Conservation (phyloP, 2,797 vertebrate species). For the Emys orbicularis region DNA sequence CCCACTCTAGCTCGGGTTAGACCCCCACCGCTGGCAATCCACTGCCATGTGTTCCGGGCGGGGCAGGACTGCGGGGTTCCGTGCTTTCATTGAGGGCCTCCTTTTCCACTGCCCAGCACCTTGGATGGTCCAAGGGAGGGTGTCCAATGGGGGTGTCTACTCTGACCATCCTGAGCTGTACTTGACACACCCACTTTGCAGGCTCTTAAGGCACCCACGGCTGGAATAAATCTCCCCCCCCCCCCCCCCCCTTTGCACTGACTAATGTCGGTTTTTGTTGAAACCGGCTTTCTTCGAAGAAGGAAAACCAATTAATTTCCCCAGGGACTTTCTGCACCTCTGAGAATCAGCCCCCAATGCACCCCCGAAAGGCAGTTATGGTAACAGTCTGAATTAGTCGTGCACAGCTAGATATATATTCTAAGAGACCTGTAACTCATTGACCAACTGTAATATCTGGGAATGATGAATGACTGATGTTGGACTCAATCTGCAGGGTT, state of each 20-base stretch:
- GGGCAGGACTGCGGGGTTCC: neutral
- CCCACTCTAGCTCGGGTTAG: too few relatives aligned
- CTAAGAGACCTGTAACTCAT: neutral
- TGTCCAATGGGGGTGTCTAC: neutral
- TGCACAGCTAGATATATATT: neutral
- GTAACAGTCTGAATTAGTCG: neutral
- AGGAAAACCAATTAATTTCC: neutral
- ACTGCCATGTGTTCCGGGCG: neutral
- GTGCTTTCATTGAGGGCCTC: neutral
- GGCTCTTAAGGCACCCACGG: too few relatives aligned
- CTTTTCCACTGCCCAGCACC: neutral
- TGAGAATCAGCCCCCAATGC: neutral
- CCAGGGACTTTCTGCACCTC: neutral
- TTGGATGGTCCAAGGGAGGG: neutral
- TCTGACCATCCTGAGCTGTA: neutral
- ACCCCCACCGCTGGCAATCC: neutral
- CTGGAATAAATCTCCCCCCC: neutral
- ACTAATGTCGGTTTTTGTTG: neutral
- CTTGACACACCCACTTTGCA: neutral
- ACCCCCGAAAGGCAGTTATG: neutral
- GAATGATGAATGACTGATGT: accelerated
- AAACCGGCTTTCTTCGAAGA: neutral
- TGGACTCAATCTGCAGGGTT: too few relatives aligned
- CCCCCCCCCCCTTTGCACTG: neutral
- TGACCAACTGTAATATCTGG: neutral